Evolutionary conservation across 2,888 invertebrate species (phyloP), one percentile per base, ranked within the genome.

Genomic region (Fissipunctia ypsillon): DNA sequence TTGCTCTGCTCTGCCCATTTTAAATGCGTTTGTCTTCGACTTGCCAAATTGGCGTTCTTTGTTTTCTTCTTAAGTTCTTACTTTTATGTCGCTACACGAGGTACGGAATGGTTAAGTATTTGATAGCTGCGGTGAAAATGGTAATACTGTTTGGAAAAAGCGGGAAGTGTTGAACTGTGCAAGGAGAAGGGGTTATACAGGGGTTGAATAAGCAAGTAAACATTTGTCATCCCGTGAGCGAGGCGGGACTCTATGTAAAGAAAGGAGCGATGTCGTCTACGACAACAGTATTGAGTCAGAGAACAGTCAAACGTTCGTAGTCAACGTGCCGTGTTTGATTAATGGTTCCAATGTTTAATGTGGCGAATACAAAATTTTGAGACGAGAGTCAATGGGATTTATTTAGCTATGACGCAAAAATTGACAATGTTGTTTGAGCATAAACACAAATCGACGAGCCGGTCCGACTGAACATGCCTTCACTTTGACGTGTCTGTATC

Each of bases 11-110:
- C 94, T 95, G 93, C 95, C 96, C 96, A 96, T 96, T 96, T 96
- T 96, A 96, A 96, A 96, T 95, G 94, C 95, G 95, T 96, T 96
- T 95, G 96, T 95, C 96, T 95, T 93, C 94, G 92, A 95, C 94
- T 95, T 94, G 94, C 95, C 95, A 95, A 95, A 95, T 95, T 95
- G 94, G 94, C 93, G 93, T 90, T 93, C 94, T 94, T 94, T 94
- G 94, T 95, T 95, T 94, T 93, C 93, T 92, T 92, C 90, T 90
- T 89, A 90, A 90, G 89, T 92, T 93, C 90, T 91, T 91, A 93
- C 91, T 91, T 93, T 92, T 90, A 92, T 89, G 86, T 90, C 82
- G 85, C 80, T 87, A 82, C 81, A 81, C 69, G 85, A 88, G 87
- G 85, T 87, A 85, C 74, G 81, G 79, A 84, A 88, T 87, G 83